Conservation (phyloP, 2,888 invertebrate species). For the Notocelia uddmanniana region DNA sequence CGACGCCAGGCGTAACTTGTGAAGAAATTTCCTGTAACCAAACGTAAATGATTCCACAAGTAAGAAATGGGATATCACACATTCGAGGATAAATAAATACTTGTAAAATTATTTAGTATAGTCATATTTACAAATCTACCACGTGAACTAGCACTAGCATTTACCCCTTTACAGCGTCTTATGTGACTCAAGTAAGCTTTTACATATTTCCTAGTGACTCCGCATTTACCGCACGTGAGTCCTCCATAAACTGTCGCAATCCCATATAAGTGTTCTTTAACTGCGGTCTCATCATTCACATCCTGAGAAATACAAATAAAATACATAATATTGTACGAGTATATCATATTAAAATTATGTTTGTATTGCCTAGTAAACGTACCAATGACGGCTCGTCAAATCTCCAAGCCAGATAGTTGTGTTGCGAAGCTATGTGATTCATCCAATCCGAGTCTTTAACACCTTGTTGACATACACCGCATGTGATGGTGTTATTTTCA, state of each 20-base stretch:
- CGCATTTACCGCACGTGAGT: conserved; percentile 24
- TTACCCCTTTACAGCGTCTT: conserved; percentile 3
- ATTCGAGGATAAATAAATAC: background rate
- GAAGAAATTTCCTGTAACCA: conserved; percentile 3
- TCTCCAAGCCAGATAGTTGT: conserved; percentile 36
- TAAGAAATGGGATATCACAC: background rate
- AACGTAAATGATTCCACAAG: background rate
- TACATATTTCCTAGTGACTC: conserved; percentile 26
- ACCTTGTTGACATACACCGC: conserved; percentile 24
- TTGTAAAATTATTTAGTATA: background rate
- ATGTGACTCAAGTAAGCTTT: conserved; percentile 20
- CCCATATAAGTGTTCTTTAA: conserved; percentile 3
- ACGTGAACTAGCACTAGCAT: background rate
- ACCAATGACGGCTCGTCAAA: conserved; percentile 17
- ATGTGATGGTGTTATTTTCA: background rate
- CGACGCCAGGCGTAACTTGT: background rate
- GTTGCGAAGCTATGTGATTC: conserved; percentile 34
- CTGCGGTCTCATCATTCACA: background rate
- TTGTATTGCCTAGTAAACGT: background rate
- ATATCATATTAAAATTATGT: background rate
- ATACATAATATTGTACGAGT: background rate
- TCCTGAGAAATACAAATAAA: conserved; percentile 10
- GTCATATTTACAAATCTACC: background rate
- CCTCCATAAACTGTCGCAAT: background rate
- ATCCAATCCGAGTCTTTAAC: conserved; percentile 26